Evolutionary conservation across 2,113 vertebrate genomes (phyloP).

Genomic region (Rhea americana): DNA sequence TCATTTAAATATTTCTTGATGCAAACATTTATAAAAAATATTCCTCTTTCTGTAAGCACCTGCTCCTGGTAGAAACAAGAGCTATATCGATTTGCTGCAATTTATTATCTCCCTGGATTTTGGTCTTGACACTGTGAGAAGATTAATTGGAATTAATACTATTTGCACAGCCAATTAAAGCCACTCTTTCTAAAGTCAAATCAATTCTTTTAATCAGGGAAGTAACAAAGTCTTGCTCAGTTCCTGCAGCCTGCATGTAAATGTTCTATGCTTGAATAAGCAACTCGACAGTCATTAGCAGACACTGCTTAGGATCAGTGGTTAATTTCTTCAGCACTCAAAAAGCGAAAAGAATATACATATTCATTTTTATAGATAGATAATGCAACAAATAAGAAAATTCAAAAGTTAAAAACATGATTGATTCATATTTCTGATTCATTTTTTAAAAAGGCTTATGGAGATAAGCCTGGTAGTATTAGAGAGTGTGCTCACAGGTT

Average conservation of each 20-base stretch:
- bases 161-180: slow-evolving; percentile 84
- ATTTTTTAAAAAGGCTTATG: not conserved
- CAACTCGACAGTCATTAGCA: slow-evolving; percentile 49
- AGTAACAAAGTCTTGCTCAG: slow-evolving; percentile 71
- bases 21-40: slow-evolving; percentile 70
- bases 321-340: slow-evolving; percentile 41
- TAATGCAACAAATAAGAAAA: not conserved
- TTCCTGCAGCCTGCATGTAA: slow-evolving; percentile 69
- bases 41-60: slow-evolving; percentile 65
- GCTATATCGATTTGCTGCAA: slow-evolving; percentile 78
- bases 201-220: slow-evolving; percentile 79
- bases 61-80: slow-evolving; percentile 74
- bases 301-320: slow-evolving; percentile 15
- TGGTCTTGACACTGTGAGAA: slow-evolving; percentile 75
- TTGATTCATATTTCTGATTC: not conserved
- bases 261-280: slow-evolving; percentile 62
- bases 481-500: not conserved
- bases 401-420: not conserved
- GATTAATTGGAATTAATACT: slow-evolving; percentile 83
- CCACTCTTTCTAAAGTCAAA: slow-evolving; percentile 78
- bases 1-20: slow-evolving; percentile 74
- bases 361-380: not conserved
- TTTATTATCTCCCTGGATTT: slow-evolving; percentile 78
- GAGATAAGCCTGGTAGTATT: not conserved
- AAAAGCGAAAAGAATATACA: slow-evolving; percentile 8